phyloP scores from a whole-genome alignment of 2,113 vertebrate species.

The Myotis davidii region DNA sequence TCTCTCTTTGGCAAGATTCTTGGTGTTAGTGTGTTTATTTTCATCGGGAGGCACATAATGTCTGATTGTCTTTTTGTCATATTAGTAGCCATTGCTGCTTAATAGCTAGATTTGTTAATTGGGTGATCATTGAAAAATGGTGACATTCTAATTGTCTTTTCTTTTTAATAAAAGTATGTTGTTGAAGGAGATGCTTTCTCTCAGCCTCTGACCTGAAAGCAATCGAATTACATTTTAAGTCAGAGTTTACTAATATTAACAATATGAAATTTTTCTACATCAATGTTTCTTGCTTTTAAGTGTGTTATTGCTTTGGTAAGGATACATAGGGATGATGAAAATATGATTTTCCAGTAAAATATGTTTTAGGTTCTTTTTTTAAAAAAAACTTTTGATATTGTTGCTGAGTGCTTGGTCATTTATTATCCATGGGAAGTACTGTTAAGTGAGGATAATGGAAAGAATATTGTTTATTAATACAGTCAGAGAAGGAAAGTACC shows the following conservation, averaged over 20 bases:
- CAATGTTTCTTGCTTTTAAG: background rate
- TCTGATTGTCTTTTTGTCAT: background rate
- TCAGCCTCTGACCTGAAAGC: background rate
- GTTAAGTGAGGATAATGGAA: background rate
- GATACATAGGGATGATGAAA: background rate
- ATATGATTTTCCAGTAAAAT: background rate
- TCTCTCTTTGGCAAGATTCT: background rate
- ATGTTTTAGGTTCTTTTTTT: background rate
- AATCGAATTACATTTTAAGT: conserved; percentile 11
- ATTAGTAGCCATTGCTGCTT: background rate
- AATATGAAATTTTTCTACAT: background rate
- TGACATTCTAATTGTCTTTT: background rate
- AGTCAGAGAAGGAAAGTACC: background rate
- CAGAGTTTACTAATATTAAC: background rate
- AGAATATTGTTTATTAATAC: background rate
- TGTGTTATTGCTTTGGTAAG: background rate
- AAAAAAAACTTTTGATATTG: background rate
- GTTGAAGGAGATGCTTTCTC: background rate
- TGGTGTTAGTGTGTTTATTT: background rate
- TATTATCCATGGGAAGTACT: background rate
- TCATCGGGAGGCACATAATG: background rate
- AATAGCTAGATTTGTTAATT: background rate
- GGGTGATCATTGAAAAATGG: background rate
- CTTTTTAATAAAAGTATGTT: background rate
- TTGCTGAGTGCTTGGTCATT: background rate